Evolutionary conservation across 2,888 invertebrate species (phyloP), one percentile per base, ranked within the genome.

Genomic region (Plagodis pulveraria): DNA sequence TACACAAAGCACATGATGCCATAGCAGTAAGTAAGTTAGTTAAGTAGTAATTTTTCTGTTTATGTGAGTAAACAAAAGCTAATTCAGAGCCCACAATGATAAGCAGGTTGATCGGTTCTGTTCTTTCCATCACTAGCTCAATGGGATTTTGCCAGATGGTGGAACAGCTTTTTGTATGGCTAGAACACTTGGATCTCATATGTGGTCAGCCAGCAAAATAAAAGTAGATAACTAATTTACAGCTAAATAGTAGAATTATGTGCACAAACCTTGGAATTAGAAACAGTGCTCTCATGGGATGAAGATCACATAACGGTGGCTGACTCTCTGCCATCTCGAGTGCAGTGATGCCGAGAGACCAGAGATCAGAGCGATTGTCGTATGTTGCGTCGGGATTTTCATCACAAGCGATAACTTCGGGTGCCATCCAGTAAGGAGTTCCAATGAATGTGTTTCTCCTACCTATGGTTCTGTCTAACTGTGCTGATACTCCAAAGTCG

Each of bases 321-420:
- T 99, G 99, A 78, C 98, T 98, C 93, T 99, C 99, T 59, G 99
- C 99, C 99, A 99, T 99, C 94, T 99, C 99, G 67, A 99, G 94
- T 52, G 99, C 98, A 59, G 99, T 99, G 81, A 99, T 99, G 78
- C 99, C 98, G 70, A 97, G 93, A 49, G 97, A 97, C 97, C 97
- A 97, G 64, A 98, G 94, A 90, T 98, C 98, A 76, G 97, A 97
- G 77, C 98, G 96, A 93, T 99, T 99, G 93, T 99, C 99, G 83
- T 99, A 99, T 22, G 99, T 99, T 61, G 99, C 99, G 85, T 99
- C 99, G 49, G 99, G 98, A 93, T 99, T 99, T 91, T 99, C 99
- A 92, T 99, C 99, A 91, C 99, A 99, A 57, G 99, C 99, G 81
- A 99, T 99, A 49, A 99, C 99, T 94, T 99, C 99, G 4, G 99